A percentile compares a stretch with the other conserved stretches of the same genome.
Evolutionary conservation across 2,888 invertebrate genomes (phyloP).

Genomic region (Eucera pruinosa): DNA sequence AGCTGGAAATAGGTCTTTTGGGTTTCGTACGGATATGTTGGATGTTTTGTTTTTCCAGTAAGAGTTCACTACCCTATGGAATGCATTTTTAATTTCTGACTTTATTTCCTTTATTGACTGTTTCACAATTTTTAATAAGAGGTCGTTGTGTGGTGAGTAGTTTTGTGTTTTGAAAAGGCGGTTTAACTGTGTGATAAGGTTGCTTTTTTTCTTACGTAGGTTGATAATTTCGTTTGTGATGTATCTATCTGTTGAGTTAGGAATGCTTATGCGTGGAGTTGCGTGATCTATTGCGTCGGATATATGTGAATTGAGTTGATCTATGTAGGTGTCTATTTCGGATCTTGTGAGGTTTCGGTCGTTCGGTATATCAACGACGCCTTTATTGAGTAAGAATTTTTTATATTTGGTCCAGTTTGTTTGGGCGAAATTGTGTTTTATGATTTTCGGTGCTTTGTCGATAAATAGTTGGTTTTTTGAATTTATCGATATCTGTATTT

Average conservation of each 20-base stretch:
- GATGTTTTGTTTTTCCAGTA: conserved; percentile 13
- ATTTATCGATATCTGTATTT: too few relatives aligned
- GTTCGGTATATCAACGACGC: neutral
- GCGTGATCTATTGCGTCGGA: neutral
- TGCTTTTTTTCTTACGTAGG: too few relatives aligned
- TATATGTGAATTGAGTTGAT: neutral
- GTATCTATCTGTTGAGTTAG: neutral
- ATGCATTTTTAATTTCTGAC: neutral
- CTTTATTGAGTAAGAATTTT: neutral
- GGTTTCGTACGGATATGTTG: neutral
- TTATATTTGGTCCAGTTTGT: neutral
- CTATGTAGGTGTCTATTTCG: neutral
- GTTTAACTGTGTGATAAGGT: too few relatives aligned
- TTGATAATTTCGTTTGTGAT: too few relatives aligned
- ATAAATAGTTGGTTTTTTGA: neutral
- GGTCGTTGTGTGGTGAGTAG: neutral
- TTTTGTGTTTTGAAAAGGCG: neutral
- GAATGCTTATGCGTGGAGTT: conserved; percentile 20
- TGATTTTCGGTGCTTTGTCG: neutral
- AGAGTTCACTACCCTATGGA: neutral
- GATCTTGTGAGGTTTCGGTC: neutral
- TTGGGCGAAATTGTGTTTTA: neutral
- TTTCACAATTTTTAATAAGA: neutral
- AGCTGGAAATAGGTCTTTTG: too few relatives aligned
- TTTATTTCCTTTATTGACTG: neutral